These are phyloP conservation scores for Heliconius hortense DNA, from an alignment of 2,888 invertebrate species.

Conservation along the genomic window DNA sequence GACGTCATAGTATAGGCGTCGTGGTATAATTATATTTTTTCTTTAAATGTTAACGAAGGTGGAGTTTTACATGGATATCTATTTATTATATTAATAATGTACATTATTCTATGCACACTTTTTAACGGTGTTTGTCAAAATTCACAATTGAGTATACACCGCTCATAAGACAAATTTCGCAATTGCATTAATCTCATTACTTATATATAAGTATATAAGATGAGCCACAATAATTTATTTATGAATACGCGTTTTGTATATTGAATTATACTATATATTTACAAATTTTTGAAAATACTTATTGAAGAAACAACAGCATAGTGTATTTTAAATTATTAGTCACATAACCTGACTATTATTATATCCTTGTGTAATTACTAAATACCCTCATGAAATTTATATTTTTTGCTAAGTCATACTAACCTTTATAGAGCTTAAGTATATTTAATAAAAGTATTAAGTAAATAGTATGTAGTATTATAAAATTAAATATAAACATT, in stretches of 20 bases:
- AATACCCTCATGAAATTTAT: neutral
- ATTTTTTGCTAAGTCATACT: neutral
- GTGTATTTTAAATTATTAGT: neutral
- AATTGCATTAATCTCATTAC: neutral
- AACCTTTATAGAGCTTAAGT: neutral
- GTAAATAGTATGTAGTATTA: no score
- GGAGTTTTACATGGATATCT: conserved; percentile 33
- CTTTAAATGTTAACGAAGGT: conserved; percentile 38
- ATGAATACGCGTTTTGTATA: neutral
- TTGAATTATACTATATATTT: neutral
- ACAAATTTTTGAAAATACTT: neutral
- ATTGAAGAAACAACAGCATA: neutral
- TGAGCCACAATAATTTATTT: neutral
- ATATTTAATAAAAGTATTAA: no score
- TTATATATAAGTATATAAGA: no score
- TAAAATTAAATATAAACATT: neutral
- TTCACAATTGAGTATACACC: neutral
- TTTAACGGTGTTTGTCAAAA: neutral
- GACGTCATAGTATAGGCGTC: conserved; percentile 67
- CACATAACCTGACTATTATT: neutral
- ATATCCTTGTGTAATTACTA: neutral
- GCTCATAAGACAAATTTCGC: neutral
- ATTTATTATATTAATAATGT: neutral
- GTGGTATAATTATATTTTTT: conserved; percentile 56
- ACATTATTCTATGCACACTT: neutral